Base-by-base conservation (phyloP, 1,140 invertebrate genomes). In the Grapholita molesta region DNA sequence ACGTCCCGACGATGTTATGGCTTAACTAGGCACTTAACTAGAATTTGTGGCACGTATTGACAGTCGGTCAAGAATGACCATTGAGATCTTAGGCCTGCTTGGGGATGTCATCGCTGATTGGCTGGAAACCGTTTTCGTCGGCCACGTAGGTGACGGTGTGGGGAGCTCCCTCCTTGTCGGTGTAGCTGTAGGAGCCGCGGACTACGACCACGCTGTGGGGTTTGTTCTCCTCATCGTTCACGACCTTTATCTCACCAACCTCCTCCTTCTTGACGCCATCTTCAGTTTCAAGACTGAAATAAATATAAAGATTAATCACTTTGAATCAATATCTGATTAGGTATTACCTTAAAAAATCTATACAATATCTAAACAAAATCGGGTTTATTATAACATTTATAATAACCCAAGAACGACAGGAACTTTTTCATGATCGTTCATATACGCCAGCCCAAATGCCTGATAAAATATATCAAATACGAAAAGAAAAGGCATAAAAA, bases 41-140 rank as follows among this genome's bases (percentile, higher is more conserved):
- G 18, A 48, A 18, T 48, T 21, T 7, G n/a, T 25, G 53, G 24
- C 23, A 25, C 23, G 21, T 2, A 5, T 57, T 24, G 12, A 23
- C 18, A 21, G 11, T 23, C 23, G 3, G 18, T 57, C 23, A 25
- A n/a, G n/a, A n/a, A n/a, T n/a, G 42, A 52, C 28, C 5, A 7
- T 61, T 15, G 55, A 12, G 28, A 30, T 11, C 38, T 38, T 77
- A 77, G 66, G 72, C 66, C 32, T 68, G 8, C 67, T 85, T 81
- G 15, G 88, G 84, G 78, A 92, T 82, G 71, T 86, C 85, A 23
- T 73, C 73, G 32, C 88, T 84, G 18, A 85, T 80, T 9, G 93
- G 85, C 75, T 93, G 92, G 85, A 79, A 94, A 71, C 93, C 93
- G 67, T 80, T 89, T 77, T 94, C 92, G 72, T 94, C 93, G 66